These are phyloP conservation scores for Linurgus olivaceus DNA, from an alignment of 2,797 vertebrate species.

Conservation along the genomic window DNA sequence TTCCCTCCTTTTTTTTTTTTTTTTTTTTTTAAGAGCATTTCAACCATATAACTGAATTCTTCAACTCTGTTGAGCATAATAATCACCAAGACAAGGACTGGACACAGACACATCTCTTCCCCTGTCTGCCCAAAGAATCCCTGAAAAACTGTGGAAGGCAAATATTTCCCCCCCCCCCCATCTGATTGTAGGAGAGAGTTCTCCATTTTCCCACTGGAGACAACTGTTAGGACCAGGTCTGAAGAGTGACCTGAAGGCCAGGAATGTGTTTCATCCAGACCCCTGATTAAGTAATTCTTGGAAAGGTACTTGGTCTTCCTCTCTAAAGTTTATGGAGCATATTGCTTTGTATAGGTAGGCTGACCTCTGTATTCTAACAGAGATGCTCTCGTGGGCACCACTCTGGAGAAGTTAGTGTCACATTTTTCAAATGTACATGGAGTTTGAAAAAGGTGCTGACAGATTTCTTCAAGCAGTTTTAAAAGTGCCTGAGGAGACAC, in stretches of 20 bases:
- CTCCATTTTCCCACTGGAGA: background rate
- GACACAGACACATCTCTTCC: background rate
- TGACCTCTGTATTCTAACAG: background rate
- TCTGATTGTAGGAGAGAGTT: background rate
- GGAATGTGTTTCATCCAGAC: background rate
- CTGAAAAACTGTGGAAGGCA: background rate
- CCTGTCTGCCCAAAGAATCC: background rate
- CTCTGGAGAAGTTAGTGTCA: background rate
- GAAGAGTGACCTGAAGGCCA: background rate
- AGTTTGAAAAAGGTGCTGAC: background rate
- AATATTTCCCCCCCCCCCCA: fast-evolving
- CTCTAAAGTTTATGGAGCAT: background rate
- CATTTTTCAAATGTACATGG: background rate
- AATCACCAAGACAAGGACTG: background rate
- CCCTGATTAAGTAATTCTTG: background rate
- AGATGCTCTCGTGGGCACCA: background rate
- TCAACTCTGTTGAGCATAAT: background rate
- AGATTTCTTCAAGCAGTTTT: background rate
- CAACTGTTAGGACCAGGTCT: background rate
- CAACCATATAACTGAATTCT: background rate
- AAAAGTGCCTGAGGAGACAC: background rate
- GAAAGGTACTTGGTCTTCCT: background rate
- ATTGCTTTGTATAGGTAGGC: fast-evolving
- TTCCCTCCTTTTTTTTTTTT: fast-evolving
- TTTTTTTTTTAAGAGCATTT: background rate